phyloP scores from a whole-genome alignment of 1,140 invertebrate species.

The Caenorhabditis remanei region DNA sequence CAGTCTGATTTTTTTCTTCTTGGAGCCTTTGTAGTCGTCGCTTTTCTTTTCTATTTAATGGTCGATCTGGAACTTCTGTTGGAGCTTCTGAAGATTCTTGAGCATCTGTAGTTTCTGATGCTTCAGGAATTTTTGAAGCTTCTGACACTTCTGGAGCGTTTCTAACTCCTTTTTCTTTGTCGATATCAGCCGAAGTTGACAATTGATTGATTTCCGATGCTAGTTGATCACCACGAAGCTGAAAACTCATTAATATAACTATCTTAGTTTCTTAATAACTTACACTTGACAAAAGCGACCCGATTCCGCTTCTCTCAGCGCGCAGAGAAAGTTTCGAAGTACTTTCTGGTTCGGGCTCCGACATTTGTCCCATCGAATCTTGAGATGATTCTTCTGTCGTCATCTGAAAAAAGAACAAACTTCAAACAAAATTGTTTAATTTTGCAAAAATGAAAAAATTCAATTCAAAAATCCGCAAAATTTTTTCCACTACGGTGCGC shows the following conservation, averaged over 20 bases:
- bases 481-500: not conserved
- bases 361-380: not conserved
- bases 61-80: not conserved
- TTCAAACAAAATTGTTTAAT: not conserved
- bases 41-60: slow-evolving; percentile 43
- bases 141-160: no score
- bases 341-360: not conserved
- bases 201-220: not conserved
- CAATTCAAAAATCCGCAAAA: not conserved
- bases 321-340: not conserved
- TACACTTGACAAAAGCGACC: slow-evolving; percentile 22
- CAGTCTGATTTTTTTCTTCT: not conserved
- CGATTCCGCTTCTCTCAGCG: slow-evolving; percentile 4
- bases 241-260: not conserved
- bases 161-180: no score
- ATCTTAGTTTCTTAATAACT: not conserved
- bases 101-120: not conserved
- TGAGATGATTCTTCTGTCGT: slow-evolving; percentile 27
- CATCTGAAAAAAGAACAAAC: not conserved
- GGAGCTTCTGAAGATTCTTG: not conserved
- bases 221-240: slow-evolving; percentile 18
- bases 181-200: not conserved
- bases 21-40: not conserved
- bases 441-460: not conserved
- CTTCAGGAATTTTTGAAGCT: not conserved